Evolutionary conservation across 2,888 invertebrate species (phyloP).

Genomic region (Pimpla rufipes): DNA sequence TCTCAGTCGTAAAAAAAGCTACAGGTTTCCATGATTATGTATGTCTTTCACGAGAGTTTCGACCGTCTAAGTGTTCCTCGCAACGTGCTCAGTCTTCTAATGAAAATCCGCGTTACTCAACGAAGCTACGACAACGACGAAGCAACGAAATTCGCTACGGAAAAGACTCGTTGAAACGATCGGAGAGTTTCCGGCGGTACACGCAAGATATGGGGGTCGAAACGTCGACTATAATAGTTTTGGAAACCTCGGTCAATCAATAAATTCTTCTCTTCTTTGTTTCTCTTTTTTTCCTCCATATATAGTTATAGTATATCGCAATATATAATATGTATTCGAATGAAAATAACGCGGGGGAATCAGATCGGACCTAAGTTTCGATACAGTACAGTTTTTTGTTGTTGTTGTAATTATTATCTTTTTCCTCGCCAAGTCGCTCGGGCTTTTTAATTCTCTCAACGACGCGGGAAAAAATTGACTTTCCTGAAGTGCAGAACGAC

Average conservation of each 20-base stretch:
- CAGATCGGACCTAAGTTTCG: slow-evolving; percentile 42
- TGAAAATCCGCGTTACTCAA: slow-evolving; percentile 7
- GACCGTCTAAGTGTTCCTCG: slow-evolving; percentile 41
- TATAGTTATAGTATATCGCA: slow-evolving; percentile 42
- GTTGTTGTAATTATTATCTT: slow-evolving; percentile 4
- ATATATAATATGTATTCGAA: slow-evolving; percentile 51
- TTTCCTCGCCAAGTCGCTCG: slow-evolving; percentile 24
- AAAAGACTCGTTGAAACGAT: slow-evolving; percentile 23
- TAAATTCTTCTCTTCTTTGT: slow-evolving; percentile 43
- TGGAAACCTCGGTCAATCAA: slow-evolving; percentile 52
- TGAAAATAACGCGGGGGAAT: slow-evolving; percentile 58
- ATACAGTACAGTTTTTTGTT: slow-evolving; percentile 23
- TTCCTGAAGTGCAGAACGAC: slow-evolving; percentile 35
- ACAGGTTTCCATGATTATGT: slow-evolving; percentile 69
- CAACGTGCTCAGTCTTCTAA: slow-evolving; percentile 13
- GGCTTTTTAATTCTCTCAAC: background rate
- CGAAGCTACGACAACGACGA: slow-evolving; percentile 4
- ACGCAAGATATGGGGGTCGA: slow-evolving; percentile 58
- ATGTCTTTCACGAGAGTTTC: slow-evolving; percentile 45
- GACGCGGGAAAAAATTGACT: slow-evolving; percentile 40
- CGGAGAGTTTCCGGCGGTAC: slow-evolving; percentile 43
- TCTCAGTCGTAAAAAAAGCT: slow-evolving; percentile 63
- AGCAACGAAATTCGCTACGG: slow-evolving; percentile 14
- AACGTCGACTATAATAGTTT: slow-evolving; percentile 49
- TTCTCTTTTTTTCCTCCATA: slow-evolving; percentile 12